Evolutionary conservation across 2,888 invertebrate species (phyloP), one percentile per base, ranked within the genome.

Genomic region (Drosophila nr. medialis): DNA sequence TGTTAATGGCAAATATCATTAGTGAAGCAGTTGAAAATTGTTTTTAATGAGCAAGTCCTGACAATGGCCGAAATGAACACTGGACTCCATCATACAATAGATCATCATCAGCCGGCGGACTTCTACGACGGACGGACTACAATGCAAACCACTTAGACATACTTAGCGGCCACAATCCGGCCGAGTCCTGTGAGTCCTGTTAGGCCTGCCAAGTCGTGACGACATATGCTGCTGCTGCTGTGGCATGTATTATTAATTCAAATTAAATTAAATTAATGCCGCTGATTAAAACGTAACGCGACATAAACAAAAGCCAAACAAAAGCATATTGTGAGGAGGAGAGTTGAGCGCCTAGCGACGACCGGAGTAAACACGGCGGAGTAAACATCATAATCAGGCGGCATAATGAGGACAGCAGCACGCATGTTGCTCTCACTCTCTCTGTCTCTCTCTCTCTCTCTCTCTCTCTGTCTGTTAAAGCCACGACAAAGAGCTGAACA

Each of bases 221-320:
- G 30, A 55, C 54, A 58, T 56, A 55, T 71, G 67, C 61, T 30
- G 45, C 8, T 8, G 36, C 36, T 3, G 36, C n/a, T 29, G 32
- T 29, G 56, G 55, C 54, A 55, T 38, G 77, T 62, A 75, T 70
- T 83, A 89, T 86, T 88, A 89, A 83, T 88, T 86, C 81, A 87
- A 89, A 87, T 87, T 88, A 87, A 86, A 89, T 89, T 86, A 86
- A 88, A 86, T 86, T 83, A 89, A 88, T 80, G 81, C 90, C 72
- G 68, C 81, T 88, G 83, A 89, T 86, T 86, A 83, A 89, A 89
- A 76, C 75, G 64, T 56, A 69, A 67, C 65, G 74, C 74, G 38
- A 38, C 24, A 29, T 63, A 81, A 74, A 86, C 89, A 89, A 85
- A 83, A 75, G 81, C 45, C 62, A 56, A 64, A 49, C 79, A 86